Percentiles rank a stretch among this genome's conserved stretches.
Evolutionary conservation across 2,888 invertebrate genomes (phyloP).

Genomic region (Caenorhabditis sp.): DNA sequence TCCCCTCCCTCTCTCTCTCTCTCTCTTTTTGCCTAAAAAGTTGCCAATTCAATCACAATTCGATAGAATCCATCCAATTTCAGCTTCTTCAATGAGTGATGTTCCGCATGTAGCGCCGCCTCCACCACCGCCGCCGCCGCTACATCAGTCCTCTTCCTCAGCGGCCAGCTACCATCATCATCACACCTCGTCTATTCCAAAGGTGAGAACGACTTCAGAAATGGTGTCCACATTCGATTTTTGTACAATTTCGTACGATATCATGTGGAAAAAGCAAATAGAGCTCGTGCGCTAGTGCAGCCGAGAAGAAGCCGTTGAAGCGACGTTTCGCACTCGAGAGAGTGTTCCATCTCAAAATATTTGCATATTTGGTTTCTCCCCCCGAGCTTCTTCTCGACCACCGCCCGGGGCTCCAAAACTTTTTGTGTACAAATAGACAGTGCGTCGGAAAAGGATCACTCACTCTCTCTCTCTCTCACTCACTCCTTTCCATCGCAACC

Average conservation of each 20-base stretch:
- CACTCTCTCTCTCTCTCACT: not conserved
- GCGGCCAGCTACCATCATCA: conserved; percentile 44
- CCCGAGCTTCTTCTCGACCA: not conserved
- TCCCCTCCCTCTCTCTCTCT: not conserved
- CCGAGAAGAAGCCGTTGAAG: conserved; percentile 15
- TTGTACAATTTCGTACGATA: not conserved
- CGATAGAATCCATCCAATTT: conserved; percentile 9
- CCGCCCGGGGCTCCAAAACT: conserved; percentile 21
- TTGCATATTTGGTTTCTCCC: conserved; percentile 56
- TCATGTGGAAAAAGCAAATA: conserved; percentile 39
- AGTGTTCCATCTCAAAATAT: conserved; percentile 44
- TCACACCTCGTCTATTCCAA: conserved; percentile 52
- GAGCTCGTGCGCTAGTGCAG: not conserved
- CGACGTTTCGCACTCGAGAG: conserved; percentile 44
- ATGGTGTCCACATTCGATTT: conserved; percentile 11
- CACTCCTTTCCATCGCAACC: conserved; percentile 1
- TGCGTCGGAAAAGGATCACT: not conserved
- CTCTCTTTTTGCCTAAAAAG: conserved; percentile 17
- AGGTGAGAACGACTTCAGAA: conserved; percentile 19
- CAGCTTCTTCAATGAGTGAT: conserved; percentile 56
- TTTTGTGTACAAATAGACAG: conserved; percentile 44
- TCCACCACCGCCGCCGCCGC: conserved; percentile 39
- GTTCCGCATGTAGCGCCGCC: conserved; percentile 45
- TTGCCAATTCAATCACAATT: conserved; percentile 30
- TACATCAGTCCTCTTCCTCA: conserved; percentile 38